Conservation (phyloP, 2,113 vertebrate genomes). For the Gymnocephalus cernua region DNA sequence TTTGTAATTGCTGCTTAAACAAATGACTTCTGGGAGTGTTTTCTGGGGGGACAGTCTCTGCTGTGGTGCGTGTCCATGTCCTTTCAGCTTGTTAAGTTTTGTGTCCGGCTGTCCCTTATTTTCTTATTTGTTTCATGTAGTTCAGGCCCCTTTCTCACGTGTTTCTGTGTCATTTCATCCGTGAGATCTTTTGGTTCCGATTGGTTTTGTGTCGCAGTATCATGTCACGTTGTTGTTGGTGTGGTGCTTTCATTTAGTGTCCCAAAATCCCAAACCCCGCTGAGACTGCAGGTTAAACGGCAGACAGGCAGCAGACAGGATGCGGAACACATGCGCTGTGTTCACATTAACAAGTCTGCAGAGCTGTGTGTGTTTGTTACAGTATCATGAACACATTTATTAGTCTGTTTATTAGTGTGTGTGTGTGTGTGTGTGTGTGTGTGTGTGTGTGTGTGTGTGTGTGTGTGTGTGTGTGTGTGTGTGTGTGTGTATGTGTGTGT, state of each 20-base stretch:
- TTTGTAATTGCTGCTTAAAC: no score
- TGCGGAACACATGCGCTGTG: constrained; percentile 7
- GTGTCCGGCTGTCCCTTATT: no score
- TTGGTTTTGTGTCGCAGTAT: background rate
- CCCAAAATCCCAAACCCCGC: background rate
- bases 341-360: constrained; percentile 29
- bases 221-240: background rate
- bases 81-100: no score
- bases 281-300: background rate
- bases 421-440: constrained; percentile 29
- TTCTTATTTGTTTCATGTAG: no score
- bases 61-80: no score
- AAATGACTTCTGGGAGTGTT: no score
- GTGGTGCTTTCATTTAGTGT: background rate
- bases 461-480: constrained; percentile 18
- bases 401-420: constrained; percentile 11
- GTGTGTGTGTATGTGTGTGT: constrained; percentile 19
- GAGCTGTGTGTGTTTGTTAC: constrained; percentile 31
- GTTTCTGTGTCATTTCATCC: background rate
- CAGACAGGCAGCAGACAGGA: no score
- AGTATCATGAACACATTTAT: constrained; percentile 24
- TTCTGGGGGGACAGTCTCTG: no score
- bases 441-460: constrained; percentile 30
- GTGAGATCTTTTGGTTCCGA: background rate
- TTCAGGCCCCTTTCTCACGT: no score